Percentiles rank a stretch among this genome's conserved stretches.
Evolutionary conservation across 2,113 vertebrate species (phyloP).

Genomic region (Leptosomus discolor): DNA sequence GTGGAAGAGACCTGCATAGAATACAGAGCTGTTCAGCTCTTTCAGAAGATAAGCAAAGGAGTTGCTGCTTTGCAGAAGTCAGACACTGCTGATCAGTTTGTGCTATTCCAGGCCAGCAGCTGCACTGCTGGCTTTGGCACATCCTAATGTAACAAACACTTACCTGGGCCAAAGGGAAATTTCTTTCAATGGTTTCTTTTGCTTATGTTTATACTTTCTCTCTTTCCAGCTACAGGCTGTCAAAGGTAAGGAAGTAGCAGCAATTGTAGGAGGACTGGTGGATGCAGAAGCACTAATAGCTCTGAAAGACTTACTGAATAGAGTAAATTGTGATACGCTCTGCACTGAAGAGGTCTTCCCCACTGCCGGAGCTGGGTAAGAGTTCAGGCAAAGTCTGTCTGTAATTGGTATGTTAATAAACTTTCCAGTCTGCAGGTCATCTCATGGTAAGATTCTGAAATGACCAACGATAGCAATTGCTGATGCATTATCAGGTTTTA

Average conservation of each 20-base stretch:
- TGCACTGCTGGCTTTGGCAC: not conserved
- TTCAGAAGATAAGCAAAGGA: no score
- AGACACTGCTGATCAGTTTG: not conserved
- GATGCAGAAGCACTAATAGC: conserved; percentile 91
- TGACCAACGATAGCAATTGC: not conserved
- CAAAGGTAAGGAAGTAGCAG: conserved; percentile 83
- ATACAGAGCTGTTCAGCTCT: not conserved
- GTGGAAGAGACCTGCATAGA: not conserved
- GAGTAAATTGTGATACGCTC: conserved; percentile 86
- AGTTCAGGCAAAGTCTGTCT: not conserved
- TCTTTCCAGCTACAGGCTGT: conserved; percentile 84
- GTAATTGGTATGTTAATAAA: not conserved
- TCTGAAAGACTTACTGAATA: conserved; percentile 93
- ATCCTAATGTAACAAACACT: not conserved
- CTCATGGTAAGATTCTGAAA: not conserved
- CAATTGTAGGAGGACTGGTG: conserved; percentile 89
- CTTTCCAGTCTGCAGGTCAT: not conserved
- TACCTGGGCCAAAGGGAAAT: not conserved
- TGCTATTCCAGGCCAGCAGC: not conserved
- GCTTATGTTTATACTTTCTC: not conserved
- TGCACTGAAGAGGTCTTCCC: conserved; percentile 97
- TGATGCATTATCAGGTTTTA: not conserved
- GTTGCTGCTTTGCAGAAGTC: not conserved
- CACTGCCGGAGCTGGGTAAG: conserved; percentile 90
- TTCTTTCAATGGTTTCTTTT: not conserved